A percentile compares a stretch with the other conserved stretches of the same genome.
Evolutionary conservation across 1,140 invertebrate species (phyloP).

Genomic region (Bombus sibiricus): DNA sequence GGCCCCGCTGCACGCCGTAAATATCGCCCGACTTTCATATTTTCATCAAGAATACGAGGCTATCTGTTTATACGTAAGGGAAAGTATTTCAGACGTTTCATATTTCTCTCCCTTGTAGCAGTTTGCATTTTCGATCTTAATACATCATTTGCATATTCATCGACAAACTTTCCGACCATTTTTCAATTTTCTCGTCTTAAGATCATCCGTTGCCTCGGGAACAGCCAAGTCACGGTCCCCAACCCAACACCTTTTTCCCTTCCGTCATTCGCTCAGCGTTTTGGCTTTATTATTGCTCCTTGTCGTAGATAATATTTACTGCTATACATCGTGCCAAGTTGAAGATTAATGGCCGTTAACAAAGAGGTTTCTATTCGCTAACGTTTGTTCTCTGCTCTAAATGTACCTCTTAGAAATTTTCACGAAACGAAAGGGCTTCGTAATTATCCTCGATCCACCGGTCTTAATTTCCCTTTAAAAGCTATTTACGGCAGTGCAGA

Average conservation of each 20-base stretch:
- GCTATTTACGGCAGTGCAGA: not conserved
- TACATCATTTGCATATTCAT: conserved; percentile 63
- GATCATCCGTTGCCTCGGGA: conserved; percentile 42
- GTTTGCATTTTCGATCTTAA: conserved; percentile 53
- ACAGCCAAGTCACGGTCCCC: conserved; percentile 38
- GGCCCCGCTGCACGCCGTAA: no score
- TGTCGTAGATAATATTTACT: conserved; percentile 26
- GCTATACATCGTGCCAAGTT: not conserved
- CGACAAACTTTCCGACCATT: conserved; percentile 66
- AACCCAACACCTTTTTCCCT: conserved; percentile 12
- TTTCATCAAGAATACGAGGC: no score
- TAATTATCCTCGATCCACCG: conserved; percentile 19
- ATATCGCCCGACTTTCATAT: no score
- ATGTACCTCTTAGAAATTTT: conserved; percentile 3
- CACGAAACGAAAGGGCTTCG: not conserved
- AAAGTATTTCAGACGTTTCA: conserved; percentile 44
- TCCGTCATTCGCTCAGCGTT: not conserved
- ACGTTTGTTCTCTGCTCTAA: not conserved
- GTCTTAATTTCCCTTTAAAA: conserved; percentile 21
- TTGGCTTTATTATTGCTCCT: conserved; percentile 17
- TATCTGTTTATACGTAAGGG: not conserved
- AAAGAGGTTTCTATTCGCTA: not conserved
- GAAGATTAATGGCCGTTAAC: conserved; percentile 18
- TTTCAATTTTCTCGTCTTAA: conserved; percentile 64
- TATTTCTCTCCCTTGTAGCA: conserved; percentile 16